These are phyloP conservation scores for Cybosia mesomella DNA, from an alignment of 2,888 invertebrate genomes.

Conservation along the genomic window DNA sequence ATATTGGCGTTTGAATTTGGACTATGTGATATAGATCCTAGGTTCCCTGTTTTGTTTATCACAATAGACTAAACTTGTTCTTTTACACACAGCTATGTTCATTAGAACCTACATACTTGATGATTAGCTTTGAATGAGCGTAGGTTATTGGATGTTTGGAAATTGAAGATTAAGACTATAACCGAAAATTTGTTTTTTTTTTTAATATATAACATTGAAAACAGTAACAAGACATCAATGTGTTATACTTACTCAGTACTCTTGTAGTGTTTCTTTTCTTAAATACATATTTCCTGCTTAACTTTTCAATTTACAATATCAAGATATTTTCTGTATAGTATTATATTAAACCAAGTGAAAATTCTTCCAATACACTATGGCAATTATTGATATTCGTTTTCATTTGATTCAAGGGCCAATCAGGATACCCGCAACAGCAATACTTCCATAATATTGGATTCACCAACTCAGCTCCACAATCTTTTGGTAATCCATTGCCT, in stretches of 20 bases:
- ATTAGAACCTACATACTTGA: background rate
- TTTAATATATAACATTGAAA: background rate
- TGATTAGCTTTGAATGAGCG: background rate
- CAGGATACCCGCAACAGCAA: constrained; percentile 83
- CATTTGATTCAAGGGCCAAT: constrained; percentile 85
- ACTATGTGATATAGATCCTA: background rate
- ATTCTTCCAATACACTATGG: constrained; percentile 12
- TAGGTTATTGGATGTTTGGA: background rate
- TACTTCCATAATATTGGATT: constrained; percentile 83
- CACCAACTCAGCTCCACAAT: constrained; percentile 81
- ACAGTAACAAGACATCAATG: background rate
- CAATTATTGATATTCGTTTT: constrained; percentile 61
- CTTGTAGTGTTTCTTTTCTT: background rate
- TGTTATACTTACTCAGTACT: too few relatives aligned
- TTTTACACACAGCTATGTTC: background rate
- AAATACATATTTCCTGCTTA: background rate
- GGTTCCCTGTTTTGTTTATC: constrained; percentile 73
- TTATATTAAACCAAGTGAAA: background rate
- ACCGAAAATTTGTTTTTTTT: background rate
- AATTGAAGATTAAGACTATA: background rate
- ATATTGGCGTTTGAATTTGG: background rate
- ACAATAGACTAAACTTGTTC: constrained; percentile 55
- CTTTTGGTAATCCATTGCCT: constrained; percentile 82
- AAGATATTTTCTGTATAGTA: background rate
- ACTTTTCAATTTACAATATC: background rate